These are phyloP conservation scores for Amazonetta brasiliensis DNA, from an alignment of 2,797 vertebrate genomes.

Conservation along the genomic window DNA sequence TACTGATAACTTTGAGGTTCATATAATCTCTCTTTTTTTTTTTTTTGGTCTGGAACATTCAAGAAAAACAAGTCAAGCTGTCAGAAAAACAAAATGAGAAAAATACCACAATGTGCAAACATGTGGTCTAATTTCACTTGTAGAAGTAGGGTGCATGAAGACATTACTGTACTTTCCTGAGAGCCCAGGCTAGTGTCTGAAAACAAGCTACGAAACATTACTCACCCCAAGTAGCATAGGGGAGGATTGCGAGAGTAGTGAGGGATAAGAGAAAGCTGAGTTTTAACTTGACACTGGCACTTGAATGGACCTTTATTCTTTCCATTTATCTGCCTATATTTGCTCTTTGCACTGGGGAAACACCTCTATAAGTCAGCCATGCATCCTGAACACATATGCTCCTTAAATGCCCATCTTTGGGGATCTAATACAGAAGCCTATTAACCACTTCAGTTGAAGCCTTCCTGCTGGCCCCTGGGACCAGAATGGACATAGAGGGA, in stretches of 20 bases:
- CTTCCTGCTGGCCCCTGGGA: not conserved
- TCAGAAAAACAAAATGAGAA: not conserved
- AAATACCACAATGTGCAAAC: not conserved
- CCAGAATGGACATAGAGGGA: not conserved
- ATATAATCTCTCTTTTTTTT: not conserved
- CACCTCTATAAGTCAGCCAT: not conserved
- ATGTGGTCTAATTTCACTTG: not conserved
- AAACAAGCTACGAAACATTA: not conserved
- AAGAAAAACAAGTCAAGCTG: conserved; percentile 3
- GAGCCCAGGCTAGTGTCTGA: not conserved
- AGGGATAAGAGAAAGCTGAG: not conserved
- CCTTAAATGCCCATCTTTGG: not conserved
- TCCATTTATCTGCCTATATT: not conserved
- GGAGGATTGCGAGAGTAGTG: not conserved
- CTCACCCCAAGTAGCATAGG: not conserved
- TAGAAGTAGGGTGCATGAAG: not conserved
- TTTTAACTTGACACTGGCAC: not conserved
- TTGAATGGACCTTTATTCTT: not conserved
- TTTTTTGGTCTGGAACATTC: not conserved
- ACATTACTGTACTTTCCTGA: not conserved
- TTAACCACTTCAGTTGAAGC: not conserved
- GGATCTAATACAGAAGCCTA: not conserved
- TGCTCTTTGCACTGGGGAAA: not conserved
- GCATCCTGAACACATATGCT: not conserved
- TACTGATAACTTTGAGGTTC: not conserved